phyloP scores from a whole-genome alignment of 2,888 invertebrate species.

The Chrysolina americana region DNA sequence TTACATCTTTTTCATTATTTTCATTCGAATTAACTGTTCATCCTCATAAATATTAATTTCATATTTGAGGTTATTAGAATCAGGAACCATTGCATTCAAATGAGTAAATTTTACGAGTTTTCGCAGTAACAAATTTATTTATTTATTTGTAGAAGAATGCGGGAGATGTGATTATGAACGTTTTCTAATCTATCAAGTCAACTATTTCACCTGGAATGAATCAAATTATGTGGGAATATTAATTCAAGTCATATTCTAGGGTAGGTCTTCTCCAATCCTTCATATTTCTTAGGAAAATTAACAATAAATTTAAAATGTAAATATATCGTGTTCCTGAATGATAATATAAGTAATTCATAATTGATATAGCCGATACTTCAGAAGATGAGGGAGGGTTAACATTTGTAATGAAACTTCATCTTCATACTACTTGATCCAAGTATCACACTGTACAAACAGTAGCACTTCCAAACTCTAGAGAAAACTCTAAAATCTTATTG shows the following conservation, averaged over 20 bases:
- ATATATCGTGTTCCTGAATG: background rate
- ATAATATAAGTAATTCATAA: too few relatives aligned
- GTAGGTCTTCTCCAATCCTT: background rate
- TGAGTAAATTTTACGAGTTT: background rate
- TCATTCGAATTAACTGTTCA: constrained; percentile 31
- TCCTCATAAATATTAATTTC: constrained; percentile 5
- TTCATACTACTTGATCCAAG: too few relatives aligned
- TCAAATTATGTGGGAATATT: background rate
- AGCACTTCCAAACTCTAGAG: too few relatives aligned
- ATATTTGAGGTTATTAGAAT: background rate
- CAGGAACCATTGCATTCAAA: background rate
- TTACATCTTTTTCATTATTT: constrained; percentile 34
- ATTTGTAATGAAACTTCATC: too few relatives aligned
- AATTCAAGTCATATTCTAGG: background rate
- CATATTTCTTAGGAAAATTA: background rate
- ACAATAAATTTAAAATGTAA: background rate
- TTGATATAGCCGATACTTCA: too few relatives aligned
- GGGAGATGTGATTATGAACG: too few relatives aligned
- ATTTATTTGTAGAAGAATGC: too few relatives aligned
- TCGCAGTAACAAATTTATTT: too few relatives aligned
- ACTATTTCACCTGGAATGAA: background rate
- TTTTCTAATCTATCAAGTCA: background rate
- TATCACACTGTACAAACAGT: too few relatives aligned
- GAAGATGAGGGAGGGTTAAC: too few relatives aligned
- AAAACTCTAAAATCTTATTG: too few relatives aligned